A percentile compares a stretch with the other conserved stretches of the same genome.
These are phyloP conservation scores for Exocentrus adspersus DNA, from an alignment of 2,888 invertebrate species.

Conservation along the genomic window DNA sequence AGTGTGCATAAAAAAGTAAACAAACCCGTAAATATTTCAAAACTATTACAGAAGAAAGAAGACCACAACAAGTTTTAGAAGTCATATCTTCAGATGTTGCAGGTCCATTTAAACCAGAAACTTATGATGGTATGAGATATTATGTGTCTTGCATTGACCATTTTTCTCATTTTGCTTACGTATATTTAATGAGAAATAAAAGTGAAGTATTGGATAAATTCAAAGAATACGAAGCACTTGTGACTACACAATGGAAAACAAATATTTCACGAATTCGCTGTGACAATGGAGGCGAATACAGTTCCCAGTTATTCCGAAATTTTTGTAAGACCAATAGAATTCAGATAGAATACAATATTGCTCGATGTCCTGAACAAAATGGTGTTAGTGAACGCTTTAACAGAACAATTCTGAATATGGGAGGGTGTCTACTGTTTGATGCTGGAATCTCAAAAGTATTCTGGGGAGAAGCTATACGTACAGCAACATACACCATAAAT, in stretches of 20 bases:
- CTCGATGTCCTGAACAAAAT: constrained; percentile 35
- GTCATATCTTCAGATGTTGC: constrained; percentile 4
- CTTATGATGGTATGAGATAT: constrained; percentile 1
- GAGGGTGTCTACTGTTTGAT: constrained; percentile 37
- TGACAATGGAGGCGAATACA: constrained; percentile 38
- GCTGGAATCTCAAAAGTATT: constrained; percentile 29
- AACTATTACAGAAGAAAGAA: not conserved
- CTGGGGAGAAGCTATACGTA: constrained; percentile 33
- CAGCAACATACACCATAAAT: constrained; percentile 22
- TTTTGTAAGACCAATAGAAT: constrained; percentile 38
- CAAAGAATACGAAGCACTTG: constrained; percentile 18
- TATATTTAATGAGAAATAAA: constrained; percentile 20
- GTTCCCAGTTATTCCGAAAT: constrained; percentile 25
- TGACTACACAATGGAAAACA: constrained; percentile 22
- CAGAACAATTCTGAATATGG: constrained; percentile 33
- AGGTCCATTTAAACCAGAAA: not conserved
- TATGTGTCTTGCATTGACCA: constrained; percentile 10
- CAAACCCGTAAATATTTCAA: not conserved
- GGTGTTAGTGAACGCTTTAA: constrained; percentile 34
- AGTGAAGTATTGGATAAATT: constrained; percentile 31
- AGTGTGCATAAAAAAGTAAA: constrained; percentile 28
- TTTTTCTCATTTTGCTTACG: constrained; percentile 29
- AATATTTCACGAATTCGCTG: constrained; percentile 27
- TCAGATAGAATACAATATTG: constrained; percentile 28
- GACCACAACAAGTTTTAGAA: not conserved